Evolutionary conservation across 2,888 invertebrate species (phyloP).

Genomic region (Hirtodrosophila histrioides): DNA sequence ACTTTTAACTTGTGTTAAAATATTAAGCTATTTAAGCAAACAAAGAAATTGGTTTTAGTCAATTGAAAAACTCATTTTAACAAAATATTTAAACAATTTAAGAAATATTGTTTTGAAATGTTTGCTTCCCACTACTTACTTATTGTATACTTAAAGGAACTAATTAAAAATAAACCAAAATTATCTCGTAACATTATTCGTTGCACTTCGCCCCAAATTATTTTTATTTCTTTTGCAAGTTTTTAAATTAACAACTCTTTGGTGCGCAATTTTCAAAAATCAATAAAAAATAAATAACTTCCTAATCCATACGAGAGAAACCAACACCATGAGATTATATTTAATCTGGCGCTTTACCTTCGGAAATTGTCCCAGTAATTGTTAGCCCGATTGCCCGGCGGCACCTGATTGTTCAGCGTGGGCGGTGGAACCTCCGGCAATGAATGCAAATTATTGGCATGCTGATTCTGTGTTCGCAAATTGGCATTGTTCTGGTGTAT

Average conservation of each 20-base stretch:
- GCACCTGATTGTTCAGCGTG: slow-evolving; percentile 94
- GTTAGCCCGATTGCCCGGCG: slow-evolving; percentile 95
- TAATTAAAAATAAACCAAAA: slow-evolving; percentile 34
- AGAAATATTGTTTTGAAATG: no score
- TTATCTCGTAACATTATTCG: slow-evolving; percentile 19
- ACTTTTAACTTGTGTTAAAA: neutral
- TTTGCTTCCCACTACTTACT: slow-evolving; percentile 31
- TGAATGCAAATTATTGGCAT: slow-evolving; percentile 74
- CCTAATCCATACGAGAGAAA: slow-evolving; percentile 34
- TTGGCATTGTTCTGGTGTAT: slow-evolving; percentile 84
- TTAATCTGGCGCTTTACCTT: slow-evolving; percentile 87
- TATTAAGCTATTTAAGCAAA: neutral
- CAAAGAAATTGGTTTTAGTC: slow-evolving; percentile 6
- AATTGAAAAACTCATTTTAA: slow-evolving; percentile 2
- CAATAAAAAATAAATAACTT: slow-evolving; percentile 31
- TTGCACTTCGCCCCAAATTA: slow-evolving; percentile 36
- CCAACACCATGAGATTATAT: slow-evolving; percentile 39
- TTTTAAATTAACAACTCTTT: slow-evolving; percentile 42
- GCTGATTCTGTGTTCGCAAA: slow-evolving; percentile 81
- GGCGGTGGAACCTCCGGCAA: slow-evolving; percentile 70
- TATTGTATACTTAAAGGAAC: slow-evolving; percentile 1
- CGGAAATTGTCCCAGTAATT: slow-evolving; percentile 98
- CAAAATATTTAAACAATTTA: no score
- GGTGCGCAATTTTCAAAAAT: slow-evolving; percentile 24
- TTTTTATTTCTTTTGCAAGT: slow-evolving; percentile 46